Percentiles rank a stretch among this genome's conserved stretches.
These are phyloP conservation scores for Podotricha telesiphe DNA, from an alignment of 2,888 invertebrate species.

Conservation along the genomic window DNA sequence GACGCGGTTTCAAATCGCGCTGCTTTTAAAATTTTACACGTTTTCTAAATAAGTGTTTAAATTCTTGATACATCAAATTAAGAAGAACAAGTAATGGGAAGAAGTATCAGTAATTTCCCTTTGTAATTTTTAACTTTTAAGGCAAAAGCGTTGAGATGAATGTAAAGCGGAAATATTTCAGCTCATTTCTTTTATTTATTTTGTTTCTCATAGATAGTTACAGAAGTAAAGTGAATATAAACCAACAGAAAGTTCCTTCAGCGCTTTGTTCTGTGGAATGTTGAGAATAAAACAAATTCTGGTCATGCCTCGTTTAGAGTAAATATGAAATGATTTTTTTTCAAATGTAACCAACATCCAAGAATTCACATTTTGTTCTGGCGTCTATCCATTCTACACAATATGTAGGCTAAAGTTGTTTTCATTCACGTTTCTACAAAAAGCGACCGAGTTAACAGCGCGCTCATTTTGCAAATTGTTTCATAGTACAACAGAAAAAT, in stretches of 20 bases:
- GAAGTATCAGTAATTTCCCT: not conserved
- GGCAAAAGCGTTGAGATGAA: not conserved
- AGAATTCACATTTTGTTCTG: conserved; percentile 18
- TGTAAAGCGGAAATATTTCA: conserved; percentile 9
- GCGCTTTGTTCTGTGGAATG: not conserved
- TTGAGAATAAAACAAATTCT: conserved; percentile 30
- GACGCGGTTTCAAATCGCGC: too few species aligned
- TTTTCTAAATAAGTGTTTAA: too few species aligned
- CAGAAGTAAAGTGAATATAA: conserved; percentile 21
- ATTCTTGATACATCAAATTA: too few species aligned
- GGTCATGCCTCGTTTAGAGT: conserved; percentile 29
- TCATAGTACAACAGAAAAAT: conserved; percentile 26
- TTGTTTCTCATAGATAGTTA: conserved; percentile 24
- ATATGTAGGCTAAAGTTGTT: conserved; percentile 33
- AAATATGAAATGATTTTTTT: conserved; percentile 38
- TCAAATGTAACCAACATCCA: conserved; percentile 30
- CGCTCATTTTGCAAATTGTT: conserved; percentile 33
- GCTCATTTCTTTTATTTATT: conserved; percentile 22
- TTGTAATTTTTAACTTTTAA: not conserved
- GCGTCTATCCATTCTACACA: conserved; percentile 24
- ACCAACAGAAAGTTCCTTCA: conserved; percentile 2
- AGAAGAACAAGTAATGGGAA: too few species aligned
- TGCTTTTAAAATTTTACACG: too few species aligned
- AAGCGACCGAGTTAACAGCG: conserved; percentile 24
- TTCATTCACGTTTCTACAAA: conserved; percentile 28